These are phyloP conservation scores for Amaurobius ferox DNA, from an alignment of 2,888 invertebrate species.

Conservation along the genomic window DNA sequence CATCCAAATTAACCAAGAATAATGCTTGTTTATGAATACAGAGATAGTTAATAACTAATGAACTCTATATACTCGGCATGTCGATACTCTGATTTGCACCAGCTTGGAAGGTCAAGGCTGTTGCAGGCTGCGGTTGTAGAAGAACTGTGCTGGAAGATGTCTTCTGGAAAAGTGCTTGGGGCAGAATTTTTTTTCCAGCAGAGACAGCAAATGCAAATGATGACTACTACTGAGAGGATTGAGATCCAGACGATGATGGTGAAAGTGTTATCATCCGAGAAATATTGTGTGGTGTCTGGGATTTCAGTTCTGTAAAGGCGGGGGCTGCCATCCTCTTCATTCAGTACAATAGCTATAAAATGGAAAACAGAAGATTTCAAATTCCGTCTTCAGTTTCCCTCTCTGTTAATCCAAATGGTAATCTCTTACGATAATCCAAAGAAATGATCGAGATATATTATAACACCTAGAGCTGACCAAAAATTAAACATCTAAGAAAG, in stretches of 20 bases:
- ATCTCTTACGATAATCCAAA: too few relatives aligned
- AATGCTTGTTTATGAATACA: too few relatives aligned
- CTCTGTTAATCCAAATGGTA: too few relatives aligned
- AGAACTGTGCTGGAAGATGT: not conserved
- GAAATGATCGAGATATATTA: too few relatives aligned
- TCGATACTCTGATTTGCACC: too few relatives aligned
- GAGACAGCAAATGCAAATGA: conserved; percentile 1
- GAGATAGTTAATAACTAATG: too few relatives aligned
- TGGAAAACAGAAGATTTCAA: too few relatives aligned
- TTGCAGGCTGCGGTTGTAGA: not conserved
- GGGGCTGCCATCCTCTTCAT: not conserved
- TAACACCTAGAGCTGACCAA: too few relatives aligned
- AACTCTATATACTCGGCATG: too few relatives aligned
- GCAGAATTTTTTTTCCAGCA: not conserved
- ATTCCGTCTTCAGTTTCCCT: too few relatives aligned
- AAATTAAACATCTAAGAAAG: too few relatives aligned
- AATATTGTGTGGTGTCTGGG: not conserved
- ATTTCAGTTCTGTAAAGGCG: not conserved
- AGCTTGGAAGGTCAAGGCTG: not conserved
- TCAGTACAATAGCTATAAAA: not conserved
- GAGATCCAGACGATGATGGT: not conserved
- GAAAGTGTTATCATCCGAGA: not conserved
- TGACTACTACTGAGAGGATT: not conserved
- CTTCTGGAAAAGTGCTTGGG: not conserved
- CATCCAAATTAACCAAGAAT: too few relatives aligned